Evolutionary conservation across 2,113 vertebrate species (phyloP).

Genomic region (Centropus bengalensis): DNA sequence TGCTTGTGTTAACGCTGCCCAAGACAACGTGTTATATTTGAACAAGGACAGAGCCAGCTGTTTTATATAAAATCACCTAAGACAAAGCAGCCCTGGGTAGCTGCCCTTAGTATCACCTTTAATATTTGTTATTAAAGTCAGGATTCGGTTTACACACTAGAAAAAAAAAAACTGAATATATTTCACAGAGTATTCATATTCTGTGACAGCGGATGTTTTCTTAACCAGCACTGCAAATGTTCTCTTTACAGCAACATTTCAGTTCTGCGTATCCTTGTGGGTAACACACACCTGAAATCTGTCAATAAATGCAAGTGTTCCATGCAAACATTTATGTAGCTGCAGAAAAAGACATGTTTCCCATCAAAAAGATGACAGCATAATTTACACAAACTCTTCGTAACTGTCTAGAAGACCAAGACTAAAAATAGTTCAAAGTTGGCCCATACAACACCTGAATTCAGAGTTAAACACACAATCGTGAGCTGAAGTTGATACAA

Average conservation of each 20-base stretch:
- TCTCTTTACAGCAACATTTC: not conserved
- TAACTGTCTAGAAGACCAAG: not conserved
- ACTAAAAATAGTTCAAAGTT: not conserved
- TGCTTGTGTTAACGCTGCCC: not conserved
- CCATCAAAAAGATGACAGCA: not conserved
- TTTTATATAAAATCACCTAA: not conserved
- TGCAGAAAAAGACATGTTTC: rapidly evolving
- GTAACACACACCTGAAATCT: not conserved
- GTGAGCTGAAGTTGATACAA: not conserved
- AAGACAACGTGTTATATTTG: not conserved
- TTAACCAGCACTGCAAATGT: not conserved
- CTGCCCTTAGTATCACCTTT: not conserved
- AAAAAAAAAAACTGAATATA: not conserved
- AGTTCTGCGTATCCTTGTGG: not conserved
- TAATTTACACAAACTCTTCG: not conserved
- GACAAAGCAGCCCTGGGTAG: not conserved
- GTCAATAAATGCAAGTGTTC: not conserved
- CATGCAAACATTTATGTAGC: not conserved
- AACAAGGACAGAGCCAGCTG: not conserved
- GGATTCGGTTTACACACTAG: not conserved
- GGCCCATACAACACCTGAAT: not conserved
- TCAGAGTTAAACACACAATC: not conserved
- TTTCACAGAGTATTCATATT: not conserved
- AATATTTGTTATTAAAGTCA: not conserved
- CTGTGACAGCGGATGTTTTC: not conserved